These are phyloP conservation scores for Sorex maritimensis DNA, from an alignment of 2,797 vertebrate species.

Conservation along the genomic window DNA sequence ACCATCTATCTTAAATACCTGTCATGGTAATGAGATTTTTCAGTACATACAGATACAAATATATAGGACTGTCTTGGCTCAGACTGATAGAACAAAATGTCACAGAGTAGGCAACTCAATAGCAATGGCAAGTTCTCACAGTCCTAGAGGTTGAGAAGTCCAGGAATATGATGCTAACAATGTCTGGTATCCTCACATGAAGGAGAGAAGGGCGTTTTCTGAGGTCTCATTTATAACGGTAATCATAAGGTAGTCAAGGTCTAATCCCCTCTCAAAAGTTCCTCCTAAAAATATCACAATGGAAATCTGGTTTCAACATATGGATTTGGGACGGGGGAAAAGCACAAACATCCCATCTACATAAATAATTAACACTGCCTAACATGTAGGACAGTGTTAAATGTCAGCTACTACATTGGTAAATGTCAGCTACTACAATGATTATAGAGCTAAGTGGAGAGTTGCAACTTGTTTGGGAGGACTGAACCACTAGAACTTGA, in stretches of 20 bases:
- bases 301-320: not conserved
- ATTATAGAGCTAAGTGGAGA: not conserved
- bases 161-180: not conserved
- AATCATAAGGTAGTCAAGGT: not conserved
- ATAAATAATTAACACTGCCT: not conserved
- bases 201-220: not conserved
- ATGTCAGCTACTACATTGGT: not conserved
- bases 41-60: conserved; percentile 29
- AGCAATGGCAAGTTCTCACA: not conserved
- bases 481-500: conserved; percentile 3
- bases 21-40: conserved; percentile 36
- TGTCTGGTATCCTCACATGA: not conserved
- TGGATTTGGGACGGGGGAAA: not conserved
- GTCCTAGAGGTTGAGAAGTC: not conserved
- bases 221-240: not conserved
- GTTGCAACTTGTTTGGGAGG: not conserved
- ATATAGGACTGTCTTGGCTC: not conserved
- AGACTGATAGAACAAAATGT: not conserved
- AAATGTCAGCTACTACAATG: too few species aligned
- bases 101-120: not conserved
- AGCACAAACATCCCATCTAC: not conserved
- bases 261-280: not conserved
- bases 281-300: not conserved
- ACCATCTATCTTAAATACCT: not conserved
- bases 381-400: not conserved